A percentile compares a stretch with the other conserved stretches of the same genome.
Conservation (phyloP, 2,797 vertebrate genomes). For the Cossypha caffra region DNA sequence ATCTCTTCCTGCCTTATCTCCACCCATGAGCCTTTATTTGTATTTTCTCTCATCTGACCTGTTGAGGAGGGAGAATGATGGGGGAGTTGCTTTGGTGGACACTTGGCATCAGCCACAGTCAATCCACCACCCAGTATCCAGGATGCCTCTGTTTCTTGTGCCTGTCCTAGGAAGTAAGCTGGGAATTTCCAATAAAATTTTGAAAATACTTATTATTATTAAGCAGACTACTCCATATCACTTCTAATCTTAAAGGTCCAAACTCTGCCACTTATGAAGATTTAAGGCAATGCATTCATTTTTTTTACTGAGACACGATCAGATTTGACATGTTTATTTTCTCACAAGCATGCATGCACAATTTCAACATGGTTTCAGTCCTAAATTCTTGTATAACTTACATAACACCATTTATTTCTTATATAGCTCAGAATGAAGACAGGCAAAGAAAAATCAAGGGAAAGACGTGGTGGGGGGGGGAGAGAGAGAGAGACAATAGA, state of each 20-base stretch:
- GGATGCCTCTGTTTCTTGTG: not conserved
- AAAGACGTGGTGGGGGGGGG: fast-evolving
- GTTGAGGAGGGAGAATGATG: not conserved
- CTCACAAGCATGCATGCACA: not conserved
- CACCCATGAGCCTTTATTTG: not conserved
- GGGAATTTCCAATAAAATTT: not conserved
- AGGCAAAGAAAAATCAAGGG: not conserved
- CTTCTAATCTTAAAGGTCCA: not conserved
- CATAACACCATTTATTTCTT: not conserved
- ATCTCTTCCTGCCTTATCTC: not conserved
- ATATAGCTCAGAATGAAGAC: not conserved
- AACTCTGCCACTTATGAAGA: not conserved
- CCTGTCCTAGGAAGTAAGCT: not conserved
- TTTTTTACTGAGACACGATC: not conserved
- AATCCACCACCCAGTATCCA: not conserved
- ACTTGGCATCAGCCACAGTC: not conserved
- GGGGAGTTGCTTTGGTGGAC: not conserved
- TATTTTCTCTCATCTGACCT: not conserved
- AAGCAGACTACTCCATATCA: not conserved
- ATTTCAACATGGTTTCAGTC: not conserved
- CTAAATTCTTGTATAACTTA: not conserved
- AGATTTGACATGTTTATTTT: not conserved
- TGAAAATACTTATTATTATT: not conserved
- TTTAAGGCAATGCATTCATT: not conserved
- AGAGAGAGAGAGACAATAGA: fast-evolving